Evolutionary conservation across 2,797 vertebrate genomes (phyloP).

Genomic region (Coluber constrictor): DNA sequence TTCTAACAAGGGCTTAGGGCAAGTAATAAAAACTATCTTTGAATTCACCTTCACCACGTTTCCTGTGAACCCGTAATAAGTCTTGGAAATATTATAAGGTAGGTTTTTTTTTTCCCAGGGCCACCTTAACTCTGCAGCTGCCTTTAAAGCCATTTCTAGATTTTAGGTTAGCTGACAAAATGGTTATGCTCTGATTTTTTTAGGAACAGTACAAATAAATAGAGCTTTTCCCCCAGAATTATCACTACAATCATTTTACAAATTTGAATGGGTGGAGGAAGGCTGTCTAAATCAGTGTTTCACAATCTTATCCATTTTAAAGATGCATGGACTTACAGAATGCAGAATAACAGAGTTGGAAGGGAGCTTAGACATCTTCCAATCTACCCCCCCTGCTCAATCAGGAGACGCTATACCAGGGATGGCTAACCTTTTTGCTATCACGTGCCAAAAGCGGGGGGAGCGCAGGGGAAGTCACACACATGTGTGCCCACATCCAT

Average conservation of each 20-base stretch:
- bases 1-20: neutral
- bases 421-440: too few relatives aligned
- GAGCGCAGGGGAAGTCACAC: too few relatives aligned
- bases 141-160: neutral
- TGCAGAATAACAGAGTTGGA: too few relatives aligned
- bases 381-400: too few relatives aligned
- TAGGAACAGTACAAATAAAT: neutral
- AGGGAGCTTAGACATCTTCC: too few relatives aligned
- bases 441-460: too few relatives aligned
- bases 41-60: neutral
- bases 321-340: too few relatives aligned
- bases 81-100: neutral
- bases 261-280: neutral
- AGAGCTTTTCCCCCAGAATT: neutral
- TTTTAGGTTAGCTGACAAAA: neutral
- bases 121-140: neutral
- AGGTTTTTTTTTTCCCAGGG: neutral
- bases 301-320: neutral
- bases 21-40: neutral
- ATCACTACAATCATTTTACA: neutral
- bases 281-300: neutral
- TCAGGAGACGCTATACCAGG: too few relatives aligned
- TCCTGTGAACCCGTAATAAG: neutral
- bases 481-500: too few relatives aligned
- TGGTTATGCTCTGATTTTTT: neutral